Evolutionary conservation across 2,888 invertebrate species (phyloP).

Genomic region (Phengaris arion): DNA sequence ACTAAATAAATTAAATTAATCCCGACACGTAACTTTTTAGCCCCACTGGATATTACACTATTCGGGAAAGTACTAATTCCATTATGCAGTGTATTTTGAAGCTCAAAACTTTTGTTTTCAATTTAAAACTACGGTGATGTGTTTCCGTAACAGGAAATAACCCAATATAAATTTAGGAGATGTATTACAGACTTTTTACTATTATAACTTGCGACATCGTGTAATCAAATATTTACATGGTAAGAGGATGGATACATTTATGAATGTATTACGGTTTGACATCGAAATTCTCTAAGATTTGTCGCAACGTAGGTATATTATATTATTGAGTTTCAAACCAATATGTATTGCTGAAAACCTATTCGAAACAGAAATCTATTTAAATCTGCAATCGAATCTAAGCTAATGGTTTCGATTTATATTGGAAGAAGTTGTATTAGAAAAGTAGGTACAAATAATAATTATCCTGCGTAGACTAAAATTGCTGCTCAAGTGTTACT

Average conservation of each 20-base stretch:
- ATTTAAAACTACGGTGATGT: conserved; percentile 22
- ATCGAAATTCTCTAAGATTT: neutral
- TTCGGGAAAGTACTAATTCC: conserved; percentile 16
- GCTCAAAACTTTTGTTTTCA: conserved; percentile 27
- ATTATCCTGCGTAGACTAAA: no score
- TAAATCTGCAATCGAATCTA: neutral
- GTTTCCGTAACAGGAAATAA: conserved; percentile 19
- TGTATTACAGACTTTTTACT: neutral
- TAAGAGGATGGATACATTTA: neutral
- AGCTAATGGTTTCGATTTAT: neutral
- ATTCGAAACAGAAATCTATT: neutral
- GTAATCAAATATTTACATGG: conserved; percentile 11
- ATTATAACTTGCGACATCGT: neutral
- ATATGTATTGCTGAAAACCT: neutral
- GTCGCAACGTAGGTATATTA: neutral
- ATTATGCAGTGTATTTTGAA: conserved; percentile 23
- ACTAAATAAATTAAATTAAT: conserved; percentile 1
- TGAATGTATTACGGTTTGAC: neutral
- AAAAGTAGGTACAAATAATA: no score
- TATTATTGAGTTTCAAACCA: conserved; percentile 12
- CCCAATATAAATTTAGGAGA: conserved; percentile 12
- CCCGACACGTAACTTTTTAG: conserved; percentile 19
- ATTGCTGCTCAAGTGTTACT: no score
- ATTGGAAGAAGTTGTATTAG: neutral
- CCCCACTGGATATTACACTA: conserved; percentile 20